Percentiles rank a stretch among this genome's conserved stretches.
These are phyloP conservation scores for Motacilla tschutschensis DNA, from an alignment of 2,113 vertebrate species.

Conservation along the genomic window DNA sequence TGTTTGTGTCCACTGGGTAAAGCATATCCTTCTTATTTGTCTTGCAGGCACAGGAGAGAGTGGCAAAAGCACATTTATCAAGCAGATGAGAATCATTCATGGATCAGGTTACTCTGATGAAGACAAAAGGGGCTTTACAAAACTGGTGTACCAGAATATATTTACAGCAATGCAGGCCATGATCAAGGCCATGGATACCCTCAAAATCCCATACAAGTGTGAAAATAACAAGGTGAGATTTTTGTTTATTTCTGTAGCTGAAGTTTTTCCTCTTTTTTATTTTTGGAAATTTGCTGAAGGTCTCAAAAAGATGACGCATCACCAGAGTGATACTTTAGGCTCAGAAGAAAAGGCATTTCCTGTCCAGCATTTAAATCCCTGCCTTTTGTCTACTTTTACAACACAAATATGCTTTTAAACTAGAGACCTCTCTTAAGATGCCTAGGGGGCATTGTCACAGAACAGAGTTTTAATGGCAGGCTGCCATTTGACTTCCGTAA, in stretches of 20 bases:
- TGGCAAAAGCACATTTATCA: slow-evolving; percentile 86
- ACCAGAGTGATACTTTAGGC: neutral
- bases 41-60: slow-evolving; percentile 84
- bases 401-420: neutral
- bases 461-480: neutral
- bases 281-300: neutral
- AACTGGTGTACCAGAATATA: slow-evolving; percentile 96
- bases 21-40: slow-evolving; percentile 33
- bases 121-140: slow-evolving; percentile 90
- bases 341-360: neutral
- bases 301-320: neutral
- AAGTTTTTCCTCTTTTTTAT: neutral
- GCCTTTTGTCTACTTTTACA: neutral
- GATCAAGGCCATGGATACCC: slow-evolving; percentile 90
- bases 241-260: neutral
- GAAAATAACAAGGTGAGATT: slow-evolving; percentile 88
- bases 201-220: slow-evolving; percentile 91
- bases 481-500: neutral
- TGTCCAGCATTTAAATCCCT: neutral
- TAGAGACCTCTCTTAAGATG: neutral
- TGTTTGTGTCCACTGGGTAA: slow-evolving; percentile 16
- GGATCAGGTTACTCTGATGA: slow-evolving; percentile 95
- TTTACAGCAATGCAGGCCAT: slow-evolving; percentile 96
- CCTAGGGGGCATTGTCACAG: neutral
- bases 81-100: slow-evolving; percentile 97